Percentiles rank a stretch among this genome's conserved stretches.
These are phyloP conservation scores for Drosophila virilis DNA, from an alignment of 1,140 invertebrate genomes.

Conservation along the genomic window DNA sequence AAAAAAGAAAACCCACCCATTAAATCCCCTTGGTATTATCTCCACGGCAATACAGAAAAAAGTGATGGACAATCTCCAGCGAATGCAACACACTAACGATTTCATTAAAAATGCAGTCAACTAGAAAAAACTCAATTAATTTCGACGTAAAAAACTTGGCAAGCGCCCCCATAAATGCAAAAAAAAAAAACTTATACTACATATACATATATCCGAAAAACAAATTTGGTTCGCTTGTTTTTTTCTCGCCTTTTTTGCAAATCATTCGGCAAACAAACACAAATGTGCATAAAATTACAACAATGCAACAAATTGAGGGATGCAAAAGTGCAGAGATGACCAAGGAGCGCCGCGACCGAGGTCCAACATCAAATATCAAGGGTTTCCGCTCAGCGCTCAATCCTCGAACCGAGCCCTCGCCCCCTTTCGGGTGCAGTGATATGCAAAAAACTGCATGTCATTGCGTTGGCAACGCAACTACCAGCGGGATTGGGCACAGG, in stretches of 20 bases:
- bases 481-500: slow-evolving; percentile 10
- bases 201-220: slow-evolving; percentile 60
- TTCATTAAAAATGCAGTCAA: slow-evolving; percentile 83
- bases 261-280: slow-evolving; percentile 81
- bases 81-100: slow-evolving; percentile 76
- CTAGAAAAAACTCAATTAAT: slow-evolving; percentile 84
- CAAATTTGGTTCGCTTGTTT: slow-evolving; percentile 60
- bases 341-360: slow-evolving; percentile 8
- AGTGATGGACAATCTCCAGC: slow-evolving; percentile 31
- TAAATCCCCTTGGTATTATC: slow-evolving; percentile 65
- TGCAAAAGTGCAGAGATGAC: slow-evolving; percentile 50
- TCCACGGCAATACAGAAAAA: slow-evolving; percentile 66
- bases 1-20: slow-evolving; percentile 26
- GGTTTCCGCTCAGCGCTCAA: slow-evolving; percentile 38
- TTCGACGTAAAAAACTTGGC: slow-evolving; percentile 61
- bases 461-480: slow-evolving; percentile 69
- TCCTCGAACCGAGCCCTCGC: neutral
- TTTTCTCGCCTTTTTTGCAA: slow-evolving; percentile 64
- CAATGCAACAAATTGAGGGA: slow-evolving; percentile 79
- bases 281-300: slow-evolving; percentile 81
- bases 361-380: slow-evolving; percentile 60
- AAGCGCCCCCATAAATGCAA: slow-evolving; percentile 32
- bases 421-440: slow-evolving; percentile 67
- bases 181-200: slow-evolving; percentile 25
- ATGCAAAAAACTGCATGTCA: slow-evolving; percentile 82